These are phyloP conservation scores for Sinohyriopsis cumingii DNA, from an alignment of 2,888 invertebrate species.

Conservation along the genomic window DNA sequence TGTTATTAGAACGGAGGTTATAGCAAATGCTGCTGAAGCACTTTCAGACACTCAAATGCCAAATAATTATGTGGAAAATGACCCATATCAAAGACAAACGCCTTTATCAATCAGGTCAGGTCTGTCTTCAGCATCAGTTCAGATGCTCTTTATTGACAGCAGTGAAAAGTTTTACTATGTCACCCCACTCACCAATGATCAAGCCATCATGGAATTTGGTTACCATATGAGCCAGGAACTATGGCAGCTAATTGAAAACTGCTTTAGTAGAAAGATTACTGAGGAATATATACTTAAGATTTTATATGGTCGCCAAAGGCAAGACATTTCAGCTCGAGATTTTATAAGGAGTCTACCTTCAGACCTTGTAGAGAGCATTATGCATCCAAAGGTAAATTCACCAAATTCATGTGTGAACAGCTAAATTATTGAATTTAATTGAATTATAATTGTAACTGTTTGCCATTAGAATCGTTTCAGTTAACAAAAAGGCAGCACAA, in stretches of 20 bases:
- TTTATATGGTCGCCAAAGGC: slow-evolving; percentile 43
- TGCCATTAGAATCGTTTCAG: too few relatives aligned
- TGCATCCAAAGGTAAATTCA: slow-evolving; percentile 20
- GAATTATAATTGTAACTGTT: too few relatives aligned
- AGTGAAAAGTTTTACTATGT: slow-evolving; percentile 33
- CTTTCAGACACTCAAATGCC: too few relatives aligned
- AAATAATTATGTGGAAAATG: slow-evolving; percentile 8
- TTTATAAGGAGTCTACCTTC: slow-evolving; percentile 33
- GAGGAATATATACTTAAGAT: slow-evolving; percentile 49
- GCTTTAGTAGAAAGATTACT: slow-evolving; percentile 54
- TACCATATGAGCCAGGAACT: slow-evolving; percentile 27
- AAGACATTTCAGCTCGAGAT: slow-evolving; percentile 37
- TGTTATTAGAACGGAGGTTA: too few relatives aligned
- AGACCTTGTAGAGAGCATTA: slow-evolving; percentile 28
- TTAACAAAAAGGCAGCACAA: too few relatives aligned
- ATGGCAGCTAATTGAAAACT: slow-evolving; percentile 49
- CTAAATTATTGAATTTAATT: slow-evolving; percentile 10
- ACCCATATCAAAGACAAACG: slow-evolving; percentile 22
- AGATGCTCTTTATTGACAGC: slow-evolving; percentile 23
- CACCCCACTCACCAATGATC: slow-evolving; percentile 29
- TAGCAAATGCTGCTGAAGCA: too few relatives aligned
- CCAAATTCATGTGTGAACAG: slow-evolving; percentile 34
- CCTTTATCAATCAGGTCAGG: slow-evolving; percentile 27
- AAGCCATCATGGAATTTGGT: slow-evolving; percentile 1
- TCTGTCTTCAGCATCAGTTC: slow-evolving; percentile 24